Evolutionary conservation across 2,888 invertebrate species (phyloP), one percentile per base, ranked within the genome.

Genomic region (Cosmorhoe ocellata): DNA sequence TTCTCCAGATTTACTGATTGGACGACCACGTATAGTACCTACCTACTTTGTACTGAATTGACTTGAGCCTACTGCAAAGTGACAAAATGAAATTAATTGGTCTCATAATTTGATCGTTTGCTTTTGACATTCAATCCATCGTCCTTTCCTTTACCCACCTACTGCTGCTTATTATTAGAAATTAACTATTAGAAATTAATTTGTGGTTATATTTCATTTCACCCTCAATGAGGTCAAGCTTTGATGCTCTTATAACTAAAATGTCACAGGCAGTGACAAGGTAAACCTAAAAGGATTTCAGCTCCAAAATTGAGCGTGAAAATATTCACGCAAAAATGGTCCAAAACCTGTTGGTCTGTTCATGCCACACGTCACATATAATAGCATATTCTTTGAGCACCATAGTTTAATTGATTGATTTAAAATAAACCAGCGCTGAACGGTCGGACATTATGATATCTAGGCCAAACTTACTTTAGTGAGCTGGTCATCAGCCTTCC

Each of bases 401-500:
- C n/a, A n/a, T n/a, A n/a, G n/a, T n/a, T n/a, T n/a, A n/a, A n/a
- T n/a, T n/a, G n/a, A n/a, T n/a, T n/a, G n/a, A n/a, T n/a, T n/a
- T n/a, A n/a, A n/a, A n/a, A n/a, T n/a, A n/a, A n/a, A n/a, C n/a
- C n/a, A 18, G 18, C 18, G 18, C 5, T 18, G 18, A 18, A 3
- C 5, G 5, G 18, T 18, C 5, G 18, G 5, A 3, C 5, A 5
- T 18, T 3, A 18, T 18, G 18, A n/a, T n/a, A n/a, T n/a, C n/a
- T n/a, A n/a, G n/a, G n/a, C n/a, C n/a, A 30, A 22, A 41, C 12
- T 51, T 69, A 90, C 90, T 87, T 88, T 89, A 30, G 64, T 85
- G 1, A 86, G 94, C 93, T 90, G 90, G 42, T 89, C 89, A 62
- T 90, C 90, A 37, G 97, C 95, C 88, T 97, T 97, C 64, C 93